phyloP scores from a whole-genome alignment of 2,797 vertebrate genomes.

The Cossypha polioptera region DNA sequence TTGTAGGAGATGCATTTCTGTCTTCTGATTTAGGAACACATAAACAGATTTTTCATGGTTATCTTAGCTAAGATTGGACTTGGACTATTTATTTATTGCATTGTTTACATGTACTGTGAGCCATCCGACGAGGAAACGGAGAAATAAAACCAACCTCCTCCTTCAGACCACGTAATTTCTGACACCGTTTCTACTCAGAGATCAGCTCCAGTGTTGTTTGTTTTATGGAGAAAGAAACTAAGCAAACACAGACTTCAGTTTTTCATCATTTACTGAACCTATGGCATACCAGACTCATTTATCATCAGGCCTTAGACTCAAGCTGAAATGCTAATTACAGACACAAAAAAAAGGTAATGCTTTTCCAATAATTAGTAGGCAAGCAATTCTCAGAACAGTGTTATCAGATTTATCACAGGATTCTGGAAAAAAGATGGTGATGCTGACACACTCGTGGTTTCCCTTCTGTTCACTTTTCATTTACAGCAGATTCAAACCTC shows the following conservation, averaged over 20 bases:
- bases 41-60: conserved; percentile 8
- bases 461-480: conserved; percentile 15
- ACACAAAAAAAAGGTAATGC: conserved; percentile 21
- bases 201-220: not conserved
- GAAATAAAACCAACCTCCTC: not conserved
- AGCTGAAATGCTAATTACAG: conserved; percentile 28
- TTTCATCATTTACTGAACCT: conserved; percentile 16
- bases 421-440: conserved; percentile 38
- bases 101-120: conserved; percentile 21
- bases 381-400: conserved; percentile 36
- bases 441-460: conserved; percentile 12
- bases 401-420: conserved; percentile 50
- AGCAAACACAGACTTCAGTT: not conserved
- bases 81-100: conserved; percentile 30
- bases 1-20: not conserved
- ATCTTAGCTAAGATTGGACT: not conserved
- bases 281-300: not conserved
- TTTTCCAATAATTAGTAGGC: conserved; percentile 56
- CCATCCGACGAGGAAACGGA: not conserved
- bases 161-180: not conserved
- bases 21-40: not conserved
- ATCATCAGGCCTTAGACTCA: not conserved
- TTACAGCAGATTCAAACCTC: not conserved
- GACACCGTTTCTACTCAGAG: not conserved
- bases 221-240: not conserved